phyloP scores from a whole-genome alignment of 2,888 invertebrate species.

The Eupithecia insigniata region DNA sequence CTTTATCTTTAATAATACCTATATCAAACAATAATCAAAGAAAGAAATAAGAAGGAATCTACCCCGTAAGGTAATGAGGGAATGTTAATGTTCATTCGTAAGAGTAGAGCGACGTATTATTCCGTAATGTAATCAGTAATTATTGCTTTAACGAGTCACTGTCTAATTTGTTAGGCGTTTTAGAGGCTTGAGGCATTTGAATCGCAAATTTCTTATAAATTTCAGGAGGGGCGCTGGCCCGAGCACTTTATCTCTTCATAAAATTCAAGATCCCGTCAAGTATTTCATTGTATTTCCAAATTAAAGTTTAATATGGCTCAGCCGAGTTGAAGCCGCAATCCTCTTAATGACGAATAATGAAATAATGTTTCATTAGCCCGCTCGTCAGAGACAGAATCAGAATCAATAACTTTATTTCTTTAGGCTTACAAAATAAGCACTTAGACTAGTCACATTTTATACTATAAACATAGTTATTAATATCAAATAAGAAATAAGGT shows the following conservation, averaged over 20 bases:
- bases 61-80: not conserved
- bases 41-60: not conserved
- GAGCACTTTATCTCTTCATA: conserved; percentile 83
- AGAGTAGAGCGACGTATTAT: conserved; percentile 57
- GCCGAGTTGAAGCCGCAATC: conserved; percentile 45
- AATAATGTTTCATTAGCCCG: conserved; percentile 20
- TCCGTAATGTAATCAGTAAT: conserved; percentile 82
- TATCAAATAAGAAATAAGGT: no score
- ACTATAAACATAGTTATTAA: no score
- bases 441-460: no score
- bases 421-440: no score
- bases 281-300: conserved; percentile 77
- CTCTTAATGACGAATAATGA: conserved; percentile 23
- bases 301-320: conserved; percentile 66
- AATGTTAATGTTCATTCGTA: conserved; percentile 7
- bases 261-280: conserved; percentile 80
- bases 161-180: conserved; percentile 84
- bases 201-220: conserved; percentile 84
- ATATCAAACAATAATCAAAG: not conserved
- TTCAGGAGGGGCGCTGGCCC: conserved; percentile 76
- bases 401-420: no score
- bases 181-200: conserved; percentile 84
- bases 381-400: no score
- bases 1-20: no score
- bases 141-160: conserved; percentile 82